Percentiles rank a stretch among this genome's conserved stretches.
Conservation (phyloP, 2,113 vertebrate genomes). For the Cephalophus harveyi region DNA sequence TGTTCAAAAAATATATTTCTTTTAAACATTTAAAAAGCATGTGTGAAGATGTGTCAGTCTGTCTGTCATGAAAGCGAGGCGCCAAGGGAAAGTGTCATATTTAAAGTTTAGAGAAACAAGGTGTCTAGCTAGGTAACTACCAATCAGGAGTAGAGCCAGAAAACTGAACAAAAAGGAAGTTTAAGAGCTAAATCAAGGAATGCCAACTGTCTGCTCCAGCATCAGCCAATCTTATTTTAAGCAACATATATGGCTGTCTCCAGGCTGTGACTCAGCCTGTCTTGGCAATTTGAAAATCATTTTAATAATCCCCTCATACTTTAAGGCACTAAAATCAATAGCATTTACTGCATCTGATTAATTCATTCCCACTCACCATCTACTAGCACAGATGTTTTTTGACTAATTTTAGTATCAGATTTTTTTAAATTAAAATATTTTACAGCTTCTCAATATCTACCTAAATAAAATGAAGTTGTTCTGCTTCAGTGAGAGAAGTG, state of each 20-base stretch:
- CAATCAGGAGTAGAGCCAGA: slow-evolving; percentile 10
- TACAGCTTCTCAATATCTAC: neutral
- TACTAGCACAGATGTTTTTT: slow-evolving; percentile 60
- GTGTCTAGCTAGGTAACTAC: neutral
- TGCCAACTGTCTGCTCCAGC: slow-evolving; percentile 39
- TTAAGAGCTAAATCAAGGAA: slow-evolving; percentile 50
- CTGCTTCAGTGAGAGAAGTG: neutral
- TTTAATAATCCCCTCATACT: slow-evolving; percentile 42
- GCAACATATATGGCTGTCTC: slow-evolving; percentile 18
- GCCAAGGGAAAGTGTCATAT: neutral
- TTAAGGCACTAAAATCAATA: slow-evolving; percentile 60
- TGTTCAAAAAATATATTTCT: neutral
- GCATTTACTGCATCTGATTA: slow-evolving; percentile 53
- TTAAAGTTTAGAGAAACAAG: neutral
- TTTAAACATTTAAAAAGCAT: neutral
- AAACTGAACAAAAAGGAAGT: slow-evolving; percentile 15
- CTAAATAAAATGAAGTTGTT: slow-evolving; percentile 36
- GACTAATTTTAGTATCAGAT: slow-evolving; percentile 44
- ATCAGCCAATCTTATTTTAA: slow-evolving; percentile 56
- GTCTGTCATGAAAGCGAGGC: neutral
- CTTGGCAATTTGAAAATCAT: slow-evolving; percentile 58
- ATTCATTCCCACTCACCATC: slow-evolving; percentile 40
- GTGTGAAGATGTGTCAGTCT: neutral
- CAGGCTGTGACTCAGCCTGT: slow-evolving; percentile 35
- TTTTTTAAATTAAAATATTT: neutral